Evolutionary conservation across 2,888 invertebrate genomes (phyloP), one percentile per base, ranked within the genome.

Genomic region (Melieria picta): DNA sequence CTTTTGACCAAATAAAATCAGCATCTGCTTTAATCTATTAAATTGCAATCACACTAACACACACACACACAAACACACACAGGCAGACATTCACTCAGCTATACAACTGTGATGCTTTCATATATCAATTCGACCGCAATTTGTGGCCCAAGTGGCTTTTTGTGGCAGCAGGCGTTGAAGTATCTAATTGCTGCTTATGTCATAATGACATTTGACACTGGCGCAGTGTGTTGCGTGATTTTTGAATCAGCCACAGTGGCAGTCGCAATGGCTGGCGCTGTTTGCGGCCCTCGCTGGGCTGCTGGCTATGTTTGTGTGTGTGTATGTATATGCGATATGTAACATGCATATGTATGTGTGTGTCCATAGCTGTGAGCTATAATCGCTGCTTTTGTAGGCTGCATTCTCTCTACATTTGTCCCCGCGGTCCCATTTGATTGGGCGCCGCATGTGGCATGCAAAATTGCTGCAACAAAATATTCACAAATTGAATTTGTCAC

Each of bases 121-220:
- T 30, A 30, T 30, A 30, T 30, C 30, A 30, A 30, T 30, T 30
- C 30, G 30, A 30, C 30, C 30, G 30, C 2, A 30, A 30, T 30
- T 30, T 30, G 30, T 30, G 30, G 30, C 30, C 30, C 30, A 30
- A 30, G 30, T 30, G 30, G 30, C 30, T 30, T 30, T 30, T 30
- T 30, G 30, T 45, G 45, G 9, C 45, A 45, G 45, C 61, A 61
- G 61, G 45, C 61, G 61, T 13, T 61, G 5, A 61, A 61, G 61
- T 61, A 45, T 61, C 61, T 61, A 61, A 61, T 61, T 61, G 46
- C 57, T 57, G 30, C 57, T 57, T 57, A 30, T 57, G 57, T 57
- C 57, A 57, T 16, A 16, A 30, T 13, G 57, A 57, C 57, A 57
- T 57, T 57, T 57, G 57, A 57, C 57, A 57, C 57, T 30, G 30